Percentiles rank a stretch among this genome's conserved stretches.
Evolutionary conservation across 2,113 vertebrate genomes (phyloP).

Genomic region (Dasypus novemcinctus): DNA sequence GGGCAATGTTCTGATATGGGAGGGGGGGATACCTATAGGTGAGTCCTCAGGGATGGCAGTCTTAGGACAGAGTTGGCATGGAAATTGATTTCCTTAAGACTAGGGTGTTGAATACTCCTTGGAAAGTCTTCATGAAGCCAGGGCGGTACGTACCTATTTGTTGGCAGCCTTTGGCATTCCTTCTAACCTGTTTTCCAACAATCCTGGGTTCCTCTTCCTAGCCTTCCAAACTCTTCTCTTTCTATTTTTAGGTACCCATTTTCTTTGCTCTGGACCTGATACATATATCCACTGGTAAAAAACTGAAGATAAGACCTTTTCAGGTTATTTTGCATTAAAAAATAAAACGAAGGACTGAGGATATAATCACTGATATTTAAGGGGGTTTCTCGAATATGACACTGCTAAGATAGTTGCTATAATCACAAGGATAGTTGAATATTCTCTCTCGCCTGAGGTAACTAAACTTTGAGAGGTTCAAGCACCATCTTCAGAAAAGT

Average conservation of each 20-base stretch:
- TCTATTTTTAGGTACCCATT: not conserved
- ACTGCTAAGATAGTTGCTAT: not conserved
- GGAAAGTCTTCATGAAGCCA: not conserved
- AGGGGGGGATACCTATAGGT: not conserved
- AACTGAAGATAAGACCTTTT: not conserved
- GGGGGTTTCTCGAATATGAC: not conserved
- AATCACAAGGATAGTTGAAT: not conserved
- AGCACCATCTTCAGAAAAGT: not conserved
- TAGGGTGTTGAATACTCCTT: not conserved
- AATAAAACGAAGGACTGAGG: constrained; percentile 14
- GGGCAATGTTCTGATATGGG: not conserved
- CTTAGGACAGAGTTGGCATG: not conserved
- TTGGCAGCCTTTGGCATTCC: not conserved
- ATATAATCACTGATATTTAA: not conserved
- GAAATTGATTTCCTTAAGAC: not conserved
- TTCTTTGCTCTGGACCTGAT: not conserved
- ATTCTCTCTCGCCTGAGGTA: not conserved
- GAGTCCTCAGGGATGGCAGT: not conserved
- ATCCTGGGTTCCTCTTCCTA: not conserved
- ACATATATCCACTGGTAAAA: not conserved
- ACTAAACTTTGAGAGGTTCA: not conserved
- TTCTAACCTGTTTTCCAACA: not conserved
- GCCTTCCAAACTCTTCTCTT: not conserved
- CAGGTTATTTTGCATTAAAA: not conserved
- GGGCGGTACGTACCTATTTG: not conserved